Conservation (phyloP, 1,140 invertebrate genomes). For the Rhagoletis pomonella region DNA sequence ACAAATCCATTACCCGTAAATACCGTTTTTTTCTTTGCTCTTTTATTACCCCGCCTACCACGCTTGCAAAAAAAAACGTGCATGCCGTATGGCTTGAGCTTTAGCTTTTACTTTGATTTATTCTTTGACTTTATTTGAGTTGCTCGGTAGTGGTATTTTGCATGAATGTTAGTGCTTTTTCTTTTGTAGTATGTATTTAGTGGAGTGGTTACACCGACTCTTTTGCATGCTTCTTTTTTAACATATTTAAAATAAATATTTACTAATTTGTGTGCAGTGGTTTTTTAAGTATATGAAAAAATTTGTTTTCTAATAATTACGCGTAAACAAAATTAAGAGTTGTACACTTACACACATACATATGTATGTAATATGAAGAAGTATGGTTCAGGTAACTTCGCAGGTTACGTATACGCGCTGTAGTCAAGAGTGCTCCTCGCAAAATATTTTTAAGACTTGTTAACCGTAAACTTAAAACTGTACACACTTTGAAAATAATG, state of each 20-base stretch:
- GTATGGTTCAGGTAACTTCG: neutral
- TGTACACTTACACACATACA: too few species aligned
- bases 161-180: neutral
- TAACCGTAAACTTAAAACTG: too few species aligned
- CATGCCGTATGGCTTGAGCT: neutral
- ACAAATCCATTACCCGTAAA: slow-evolving; percentile 37
- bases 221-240: neutral
- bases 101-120: neutral
- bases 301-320: too few species aligned
- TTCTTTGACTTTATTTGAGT: neutral
- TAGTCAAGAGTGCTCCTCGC: too few species aligned
- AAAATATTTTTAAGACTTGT: too few species aligned
- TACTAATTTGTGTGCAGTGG: too few species aligned
- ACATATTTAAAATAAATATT: neutral
- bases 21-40: neutral
- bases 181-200: neutral
- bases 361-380: neutral
- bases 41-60: neutral
- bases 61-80: neutral
- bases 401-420: slow-evolving; percentile 11
- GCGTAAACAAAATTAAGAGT: too few species aligned
- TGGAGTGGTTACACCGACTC: too few species aligned
- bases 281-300: too few species aligned
- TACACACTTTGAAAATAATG: too few species aligned
- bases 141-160: neutral